Conservation (phyloP, 2,888 invertebrate species). For the Tachystola acroxantha region DNA sequence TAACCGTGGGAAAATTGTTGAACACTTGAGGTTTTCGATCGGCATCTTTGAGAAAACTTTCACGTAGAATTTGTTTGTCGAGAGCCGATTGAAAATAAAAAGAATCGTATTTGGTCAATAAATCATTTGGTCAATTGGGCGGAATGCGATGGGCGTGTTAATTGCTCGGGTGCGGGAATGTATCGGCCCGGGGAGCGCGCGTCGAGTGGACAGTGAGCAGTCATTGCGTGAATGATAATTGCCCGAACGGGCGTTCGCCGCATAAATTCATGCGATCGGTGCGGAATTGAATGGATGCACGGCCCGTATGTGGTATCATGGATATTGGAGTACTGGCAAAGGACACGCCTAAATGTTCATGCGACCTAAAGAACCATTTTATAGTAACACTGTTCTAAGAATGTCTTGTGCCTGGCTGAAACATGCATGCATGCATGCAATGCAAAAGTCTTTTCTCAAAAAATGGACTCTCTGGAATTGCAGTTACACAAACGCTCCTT, state of each 20-base stretch:
- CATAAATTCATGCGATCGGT: conserved; percentile 56
- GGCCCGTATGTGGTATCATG: conserved; percentile 27
- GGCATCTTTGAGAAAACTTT: conserved; percentile 27
- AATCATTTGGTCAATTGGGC: conserved; percentile 60
- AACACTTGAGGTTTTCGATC: conserved; percentile 18
- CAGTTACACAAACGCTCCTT: too few relatives aligned
- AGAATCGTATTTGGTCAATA: conserved; percentile 43
- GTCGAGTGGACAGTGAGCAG: conserved; percentile 55
- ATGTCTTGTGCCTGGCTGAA: too few relatives aligned
- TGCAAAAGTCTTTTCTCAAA: too few relatives aligned
- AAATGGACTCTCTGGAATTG: too few relatives aligned
- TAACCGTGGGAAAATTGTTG: conserved; percentile 70
- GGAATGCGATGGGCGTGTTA: conserved; percentile 68
- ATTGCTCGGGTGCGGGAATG: conserved; percentile 55
- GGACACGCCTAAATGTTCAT: too few relatives aligned
- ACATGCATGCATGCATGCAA: too few relatives aligned
- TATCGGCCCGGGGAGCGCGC: conserved; percentile 26
- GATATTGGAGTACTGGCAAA: conserved; percentile 10
- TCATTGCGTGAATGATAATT: conserved; percentile 71
- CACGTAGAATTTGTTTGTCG: conserved; percentile 11
- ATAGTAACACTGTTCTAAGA: too few relatives aligned
- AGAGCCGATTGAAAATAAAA: conserved; percentile 3
- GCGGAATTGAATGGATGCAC: conserved; percentile 59
- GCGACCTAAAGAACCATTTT: too few relatives aligned
- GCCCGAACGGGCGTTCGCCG: conserved; percentile 43